A percentile compares a stretch with the other conserved stretches of the same genome.
phyloP scores from a whole-genome alignment of 2,113 vertebrate species.

The Sakesphorus luctuosus region DNA sequence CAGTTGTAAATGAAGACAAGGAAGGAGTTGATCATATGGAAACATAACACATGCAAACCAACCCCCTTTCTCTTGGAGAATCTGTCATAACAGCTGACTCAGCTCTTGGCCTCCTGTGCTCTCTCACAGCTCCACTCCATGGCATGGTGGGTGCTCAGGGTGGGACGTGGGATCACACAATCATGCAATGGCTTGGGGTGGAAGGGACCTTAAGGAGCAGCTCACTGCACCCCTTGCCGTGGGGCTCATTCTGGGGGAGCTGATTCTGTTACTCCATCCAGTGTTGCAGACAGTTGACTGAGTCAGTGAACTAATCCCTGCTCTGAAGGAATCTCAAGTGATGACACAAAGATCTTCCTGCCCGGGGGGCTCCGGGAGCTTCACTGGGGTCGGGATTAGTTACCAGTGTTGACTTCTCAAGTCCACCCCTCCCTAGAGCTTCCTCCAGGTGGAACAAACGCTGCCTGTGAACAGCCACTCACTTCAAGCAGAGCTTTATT shows the following conservation, averaged over 20 bases:
- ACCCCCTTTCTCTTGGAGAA: not conserved
- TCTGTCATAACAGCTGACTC: not conserved
- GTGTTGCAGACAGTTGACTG: not conserved
- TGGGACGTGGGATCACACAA: not conserved
- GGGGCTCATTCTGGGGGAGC: not conserved
- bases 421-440: not conserved
- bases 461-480: not conserved
- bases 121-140: fast-evolving
- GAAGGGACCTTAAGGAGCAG: fast-evolving
- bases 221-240: not conserved
- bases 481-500: not conserved
- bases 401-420: slow-evolving; percentile 46
- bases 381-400: slow-evolving; percentile 33
- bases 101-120: not conserved
- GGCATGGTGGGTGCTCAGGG: not conserved
- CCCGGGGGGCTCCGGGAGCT: not conserved
- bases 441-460: not conserved
- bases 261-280: not conserved
- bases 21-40: not conserved
- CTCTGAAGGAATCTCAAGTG: slow-evolving; percentile 9
- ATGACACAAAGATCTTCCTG: not conserved
- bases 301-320: not conserved
- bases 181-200: not conserved
- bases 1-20: not conserved
- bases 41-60: not conserved